Percentiles rank a stretch among this genome's conserved stretches.
These are phyloP conservation scores for Limnephilus auricula DNA, from an alignment of 2,888 invertebrate genomes.

Conservation along the genomic window DNA sequence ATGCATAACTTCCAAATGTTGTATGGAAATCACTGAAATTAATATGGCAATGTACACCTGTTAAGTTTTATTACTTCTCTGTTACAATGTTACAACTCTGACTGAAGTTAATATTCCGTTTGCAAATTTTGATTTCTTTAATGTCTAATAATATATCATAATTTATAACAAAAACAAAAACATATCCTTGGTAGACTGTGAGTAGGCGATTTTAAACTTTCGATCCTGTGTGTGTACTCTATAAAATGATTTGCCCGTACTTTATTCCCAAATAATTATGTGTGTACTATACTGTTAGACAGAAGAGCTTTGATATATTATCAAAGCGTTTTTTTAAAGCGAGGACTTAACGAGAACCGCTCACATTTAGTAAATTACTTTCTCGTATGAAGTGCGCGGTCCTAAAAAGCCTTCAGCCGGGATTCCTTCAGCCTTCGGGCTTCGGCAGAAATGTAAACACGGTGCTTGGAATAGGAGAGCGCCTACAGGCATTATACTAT, in stretches of 20 bases:
- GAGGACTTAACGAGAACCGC: background rate
- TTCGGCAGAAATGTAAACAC: background rate
- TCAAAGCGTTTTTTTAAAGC: background rate
- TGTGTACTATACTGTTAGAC: background rate
- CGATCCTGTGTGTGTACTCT: too few species aligned
- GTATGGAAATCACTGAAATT: background rate
- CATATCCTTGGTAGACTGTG: too few species aligned
- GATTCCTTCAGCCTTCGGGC: background rate
- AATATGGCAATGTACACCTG: background rate
- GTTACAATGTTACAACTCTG: background rate
- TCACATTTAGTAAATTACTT: background rate
- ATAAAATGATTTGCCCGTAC: background rate
- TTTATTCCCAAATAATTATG: background rate
- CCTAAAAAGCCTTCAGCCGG: background rate
- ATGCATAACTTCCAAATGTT: background rate
- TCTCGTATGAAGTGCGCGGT: background rate
- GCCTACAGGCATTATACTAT: too few species aligned
- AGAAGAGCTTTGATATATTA: background rate
- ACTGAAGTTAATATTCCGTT: background rate
- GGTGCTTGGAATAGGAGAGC: background rate
- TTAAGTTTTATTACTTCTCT: background rate
- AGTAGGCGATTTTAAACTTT: too few species aligned
- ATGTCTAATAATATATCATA: too few species aligned
- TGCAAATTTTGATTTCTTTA: too few species aligned
- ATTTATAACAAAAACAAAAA: too few species aligned